Percentiles rank a stretch among this genome's conserved stretches.
phyloP scores from a whole-genome alignment of 2,888 invertebrate species.

The Ernsta delagoae region DNA sequence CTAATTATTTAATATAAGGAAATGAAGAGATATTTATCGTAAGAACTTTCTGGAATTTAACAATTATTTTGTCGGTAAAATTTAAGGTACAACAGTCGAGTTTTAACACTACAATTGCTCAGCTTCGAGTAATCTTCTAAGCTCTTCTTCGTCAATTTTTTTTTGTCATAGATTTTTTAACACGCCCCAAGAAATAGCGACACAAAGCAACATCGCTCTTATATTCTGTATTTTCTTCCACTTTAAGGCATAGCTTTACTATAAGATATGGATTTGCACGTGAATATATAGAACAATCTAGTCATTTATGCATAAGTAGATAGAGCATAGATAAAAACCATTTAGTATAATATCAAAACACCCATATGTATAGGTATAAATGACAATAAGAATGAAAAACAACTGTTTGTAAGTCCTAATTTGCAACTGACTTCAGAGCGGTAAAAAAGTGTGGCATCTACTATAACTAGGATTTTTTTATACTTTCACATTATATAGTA shows the following conservation, averaged over 20 bases:
- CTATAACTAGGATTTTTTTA: slow-evolving; percentile 5
- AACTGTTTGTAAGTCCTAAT: neutral
- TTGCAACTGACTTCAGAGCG: neutral
- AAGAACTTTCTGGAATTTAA: neutral
- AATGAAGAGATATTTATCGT: neutral
- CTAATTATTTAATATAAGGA: no score
- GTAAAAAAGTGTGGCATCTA: neutral
- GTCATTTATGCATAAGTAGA: no score
- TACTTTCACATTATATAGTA: slow-evolving; percentile 19
- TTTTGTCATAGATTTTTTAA: slow-evolving; percentile 12
- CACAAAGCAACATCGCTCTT: neutral
- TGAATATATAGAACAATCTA: no score
- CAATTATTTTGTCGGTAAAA: neutral
- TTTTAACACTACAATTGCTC: slow-evolving; percentile 16
- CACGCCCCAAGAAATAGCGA: neutral
- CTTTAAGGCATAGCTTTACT: no score
- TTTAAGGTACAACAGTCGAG: neutral
- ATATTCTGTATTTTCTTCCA: no score
- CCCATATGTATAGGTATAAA: no score
- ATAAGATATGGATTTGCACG: no score
- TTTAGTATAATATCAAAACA: no score
- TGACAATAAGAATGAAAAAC: neutral
- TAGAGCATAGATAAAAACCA: no score
- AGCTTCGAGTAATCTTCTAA: slow-evolving; percentile 17
- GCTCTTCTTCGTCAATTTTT: slow-evolving; percentile 17